Evolutionary conservation across 2,797 vertebrate genomes (phyloP).

Genomic region (Takifugu ocellatus): DNA sequence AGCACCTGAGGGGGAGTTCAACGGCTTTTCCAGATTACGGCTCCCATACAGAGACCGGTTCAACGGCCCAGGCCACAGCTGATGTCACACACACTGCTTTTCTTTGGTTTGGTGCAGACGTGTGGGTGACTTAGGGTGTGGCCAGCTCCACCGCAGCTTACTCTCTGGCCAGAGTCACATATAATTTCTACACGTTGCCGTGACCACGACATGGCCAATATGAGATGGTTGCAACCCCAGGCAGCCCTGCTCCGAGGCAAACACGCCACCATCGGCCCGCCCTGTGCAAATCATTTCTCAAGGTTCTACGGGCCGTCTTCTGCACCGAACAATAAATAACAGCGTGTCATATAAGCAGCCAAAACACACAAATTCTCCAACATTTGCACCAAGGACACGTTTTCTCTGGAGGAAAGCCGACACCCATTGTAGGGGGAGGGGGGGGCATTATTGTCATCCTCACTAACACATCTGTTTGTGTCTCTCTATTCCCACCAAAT

Average conservation of each 20-base stretch:
- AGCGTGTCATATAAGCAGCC: constrained; percentile 23
- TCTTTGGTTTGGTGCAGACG: constrained; percentile 39
- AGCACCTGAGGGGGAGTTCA: constrained; percentile 58
- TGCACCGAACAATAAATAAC: constrained; percentile 42
- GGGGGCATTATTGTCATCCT: constrained; percentile 6
- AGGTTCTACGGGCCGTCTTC: constrained; percentile 44
- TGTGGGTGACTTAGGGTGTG: constrained; percentile 69
- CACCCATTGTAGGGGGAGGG: constrained; percentile 12
- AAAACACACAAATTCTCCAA: constrained; percentile 38
- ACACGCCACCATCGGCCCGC: constrained; percentile 23
- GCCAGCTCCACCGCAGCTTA: constrained; percentile 62
- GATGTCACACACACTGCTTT: constrained; percentile 50
- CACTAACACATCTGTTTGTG: constrained; percentile 21
- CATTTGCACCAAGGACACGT: constrained; percentile 52
- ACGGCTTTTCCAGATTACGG: constrained; percentile 56
- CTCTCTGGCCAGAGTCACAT: constrained; percentile 62
- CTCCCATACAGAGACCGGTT: constrained; percentile 58
- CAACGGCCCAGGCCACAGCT: constrained; percentile 47
- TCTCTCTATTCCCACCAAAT: constrained; percentile 32
- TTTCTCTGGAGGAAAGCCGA: constrained; percentile 22
- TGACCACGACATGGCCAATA: constrained; percentile 73
- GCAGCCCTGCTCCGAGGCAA: constrained; percentile 33
- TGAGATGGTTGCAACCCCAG: constrained; percentile 61
- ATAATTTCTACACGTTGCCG: constrained; percentile 75
- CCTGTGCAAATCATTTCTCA: constrained; percentile 43